Percentiles rank a stretch among this genome's conserved stretches.
Conservation (phyloP, 2,113 vertebrate species). For the Prionailurus bengalensis region DNA sequence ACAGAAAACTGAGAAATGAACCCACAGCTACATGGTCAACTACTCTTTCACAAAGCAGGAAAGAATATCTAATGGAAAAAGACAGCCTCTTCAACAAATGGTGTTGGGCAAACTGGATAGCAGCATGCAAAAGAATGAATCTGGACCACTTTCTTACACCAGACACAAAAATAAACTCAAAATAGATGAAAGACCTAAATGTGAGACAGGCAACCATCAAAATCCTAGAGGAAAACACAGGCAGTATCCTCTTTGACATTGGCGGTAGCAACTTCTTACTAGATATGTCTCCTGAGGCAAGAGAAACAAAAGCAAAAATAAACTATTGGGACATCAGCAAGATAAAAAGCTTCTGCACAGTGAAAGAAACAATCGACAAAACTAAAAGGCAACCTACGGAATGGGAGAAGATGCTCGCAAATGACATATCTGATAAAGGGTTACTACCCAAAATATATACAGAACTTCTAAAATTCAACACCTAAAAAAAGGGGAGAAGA, state of each 20-base stretch:
- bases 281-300: not conserved
- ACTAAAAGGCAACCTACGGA: not conserved
- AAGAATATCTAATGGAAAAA: not conserved
- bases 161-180: not conserved
- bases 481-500: not conserved
- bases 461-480: not conserved
- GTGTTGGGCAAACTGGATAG: not conserved
- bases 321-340: not conserved
- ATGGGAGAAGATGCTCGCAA: not conserved
- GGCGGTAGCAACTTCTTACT: not conserved
- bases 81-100: not conserved
- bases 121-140: not conserved
- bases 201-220: not conserved
- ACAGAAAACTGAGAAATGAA: not conserved
- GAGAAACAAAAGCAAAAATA: not conserved
- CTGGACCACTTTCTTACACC: not conserved
- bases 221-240: not conserved
- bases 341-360: not conserved
- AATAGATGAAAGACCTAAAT: not conserved
- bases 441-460: not conserved
- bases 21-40: not conserved
- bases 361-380: not conserved
- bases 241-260: not conserved
- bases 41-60: not conserved
- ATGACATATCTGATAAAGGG: not conserved